phyloP scores from a whole-genome alignment of 2,888 invertebrate genomes.

The Reticulitermes lucifugus region DNA sequence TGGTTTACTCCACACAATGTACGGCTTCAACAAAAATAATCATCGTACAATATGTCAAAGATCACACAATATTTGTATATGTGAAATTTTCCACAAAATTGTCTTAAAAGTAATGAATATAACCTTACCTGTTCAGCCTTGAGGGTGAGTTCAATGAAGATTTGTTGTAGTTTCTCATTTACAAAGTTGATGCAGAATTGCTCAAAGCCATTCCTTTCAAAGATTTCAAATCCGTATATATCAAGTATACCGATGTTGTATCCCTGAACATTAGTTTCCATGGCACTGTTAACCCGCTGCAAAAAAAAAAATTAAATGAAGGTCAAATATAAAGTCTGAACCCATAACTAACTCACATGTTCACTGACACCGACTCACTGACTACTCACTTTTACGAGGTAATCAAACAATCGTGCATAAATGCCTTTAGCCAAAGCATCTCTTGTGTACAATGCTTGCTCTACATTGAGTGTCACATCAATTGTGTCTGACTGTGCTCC shows the following conservation, averaged over 20 bases:
- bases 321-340: no score
- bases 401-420: conserved; percentile 74
- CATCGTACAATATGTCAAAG: no score
- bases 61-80: no score
- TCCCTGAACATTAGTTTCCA: conserved; percentile 66
- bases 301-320: conserved; percentile 53
- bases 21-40: no score
- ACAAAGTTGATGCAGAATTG: conserved; percentile 99
- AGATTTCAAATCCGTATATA: conserved; percentile 99
- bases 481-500: conserved; percentile 73
- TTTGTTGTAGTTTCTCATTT: conserved; percentile 97
- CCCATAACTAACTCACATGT: no score
- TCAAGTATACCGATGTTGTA: conserved; percentile 87
- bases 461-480: conserved; percentile 72
- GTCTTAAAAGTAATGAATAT: not conserved
- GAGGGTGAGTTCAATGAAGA: conserved; percentile 82
- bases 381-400: conserved; percentile 66
- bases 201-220: conserved; percentile 97
- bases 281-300: conserved; percentile 73
- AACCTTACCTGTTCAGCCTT: conserved; percentile 74
- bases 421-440: conserved; percentile 75
- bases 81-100: no score
- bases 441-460: conserved; percentile 73
- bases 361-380: no score
- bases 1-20: no score